A percentile compares a stretch with the other conserved stretches of the same genome.
These are phyloP conservation scores for Sarcophaga caerulescens DNA, from an alignment of 2,888 invertebrate species.

Conservation along the genomic window DNA sequence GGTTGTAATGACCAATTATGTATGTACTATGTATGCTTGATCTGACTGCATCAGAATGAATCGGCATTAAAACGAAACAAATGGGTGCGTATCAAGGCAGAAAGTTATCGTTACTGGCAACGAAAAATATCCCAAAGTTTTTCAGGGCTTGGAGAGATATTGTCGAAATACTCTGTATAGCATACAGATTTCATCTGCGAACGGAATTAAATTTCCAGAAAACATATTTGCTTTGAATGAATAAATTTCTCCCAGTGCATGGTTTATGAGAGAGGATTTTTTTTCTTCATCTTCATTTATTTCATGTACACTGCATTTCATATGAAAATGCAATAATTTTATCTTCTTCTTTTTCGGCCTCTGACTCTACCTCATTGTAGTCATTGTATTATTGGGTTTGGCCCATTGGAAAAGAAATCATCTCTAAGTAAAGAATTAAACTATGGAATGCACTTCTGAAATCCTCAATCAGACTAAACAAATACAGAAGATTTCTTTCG, in stretches of 20 bases:
- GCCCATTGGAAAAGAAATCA: not conserved
- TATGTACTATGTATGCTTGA: too few species aligned
- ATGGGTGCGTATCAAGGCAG: too few species aligned
- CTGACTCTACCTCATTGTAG: not conserved
- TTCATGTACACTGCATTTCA: slow-evolving; percentile 44
- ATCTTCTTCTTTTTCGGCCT: slow-evolving; percentile 29
- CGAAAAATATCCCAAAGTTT: too few species aligned
- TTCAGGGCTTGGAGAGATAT: too few species aligned
- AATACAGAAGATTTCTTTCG: slow-evolving; percentile 67
- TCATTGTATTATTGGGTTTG: slow-evolving; percentile 22
- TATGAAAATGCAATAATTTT: slow-evolving; percentile 61
- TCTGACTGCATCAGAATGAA: too few species aligned
- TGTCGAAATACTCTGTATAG: too few species aligned
- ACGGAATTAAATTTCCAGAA: not conserved
- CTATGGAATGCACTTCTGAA: slow-evolving; percentile 75
- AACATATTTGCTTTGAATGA: not conserved
- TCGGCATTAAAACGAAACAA: too few species aligned
- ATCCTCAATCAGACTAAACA: slow-evolving; percentile 81
- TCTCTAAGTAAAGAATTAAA: slow-evolving; percentile 58
- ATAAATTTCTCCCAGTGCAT: not conserved
- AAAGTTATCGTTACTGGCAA: too few species aligned
- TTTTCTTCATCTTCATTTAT: not conserved
- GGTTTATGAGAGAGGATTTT: not conserved
- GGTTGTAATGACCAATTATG: too few species aligned
- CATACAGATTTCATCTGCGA: not conserved